Conservation (phyloP, 1,140 invertebrate genomes). For the Drosophila auraria region DNA sequence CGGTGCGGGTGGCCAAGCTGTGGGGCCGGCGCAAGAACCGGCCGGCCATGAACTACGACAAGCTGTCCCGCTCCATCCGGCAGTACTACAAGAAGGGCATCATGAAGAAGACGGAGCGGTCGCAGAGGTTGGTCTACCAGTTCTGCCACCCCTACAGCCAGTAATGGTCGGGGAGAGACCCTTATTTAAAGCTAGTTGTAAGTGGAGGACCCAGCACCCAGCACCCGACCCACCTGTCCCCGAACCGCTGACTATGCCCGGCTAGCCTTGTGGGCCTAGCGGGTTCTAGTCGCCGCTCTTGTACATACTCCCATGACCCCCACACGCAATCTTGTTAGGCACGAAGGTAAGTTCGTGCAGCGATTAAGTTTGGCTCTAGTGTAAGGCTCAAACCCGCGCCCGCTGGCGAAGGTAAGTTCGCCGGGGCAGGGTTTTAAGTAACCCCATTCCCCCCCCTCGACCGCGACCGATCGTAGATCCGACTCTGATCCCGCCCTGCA, state of each 20-base stretch:
- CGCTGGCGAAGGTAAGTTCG: constrained; percentile 77
- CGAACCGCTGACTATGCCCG: constrained; percentile 59
- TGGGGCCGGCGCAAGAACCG: constrained; percentile 99
- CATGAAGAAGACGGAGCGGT: constrained; percentile 99
- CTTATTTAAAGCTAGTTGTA: constrained; percentile 69
- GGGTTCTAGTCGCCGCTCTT: constrained; percentile 66
- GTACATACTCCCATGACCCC: constrained; percentile 26
- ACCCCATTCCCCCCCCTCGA: not conserved
- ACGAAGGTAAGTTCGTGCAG: constrained; percentile 83
- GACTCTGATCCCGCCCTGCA: constrained; percentile 53
- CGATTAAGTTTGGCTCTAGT: constrained; percentile 53
- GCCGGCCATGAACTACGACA: constrained; percentile 99
- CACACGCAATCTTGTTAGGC: constrained; percentile 54
- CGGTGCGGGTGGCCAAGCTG: constrained; percentile 95
- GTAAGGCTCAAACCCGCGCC: constrained; percentile 58
- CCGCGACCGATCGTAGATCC: constrained; percentile 60
- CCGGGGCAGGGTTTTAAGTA: constrained; percentile 72
- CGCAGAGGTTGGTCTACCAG: constrained; percentile 99
- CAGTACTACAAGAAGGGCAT: constrained; percentile 99
- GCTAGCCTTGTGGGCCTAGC: constrained; percentile 66
- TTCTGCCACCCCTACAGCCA: constrained; percentile 98
- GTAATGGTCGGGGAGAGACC: constrained; percentile 85
- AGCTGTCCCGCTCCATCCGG: constrained; percentile 97
- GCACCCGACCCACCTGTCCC: constrained; percentile 20
- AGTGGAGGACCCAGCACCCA: constrained; percentile 15